A percentile compares a stretch with the other conserved stretches of the same genome.
Evolutionary conservation across 2,888 invertebrate species (phyloP).

Genomic region (Brachylomia viminalis): DNA sequence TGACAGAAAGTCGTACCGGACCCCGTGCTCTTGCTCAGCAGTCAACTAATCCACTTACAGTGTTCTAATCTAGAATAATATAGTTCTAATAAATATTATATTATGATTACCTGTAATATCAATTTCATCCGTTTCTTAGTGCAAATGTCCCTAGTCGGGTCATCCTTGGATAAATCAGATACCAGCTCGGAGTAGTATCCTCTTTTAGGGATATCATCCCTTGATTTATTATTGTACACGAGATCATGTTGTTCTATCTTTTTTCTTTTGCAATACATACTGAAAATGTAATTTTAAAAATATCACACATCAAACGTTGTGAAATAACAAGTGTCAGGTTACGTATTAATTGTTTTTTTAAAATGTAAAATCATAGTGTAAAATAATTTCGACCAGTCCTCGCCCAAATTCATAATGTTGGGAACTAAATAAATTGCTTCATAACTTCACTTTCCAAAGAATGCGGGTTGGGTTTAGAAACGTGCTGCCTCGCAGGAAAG

Average conservation of each 20-base stretch:
- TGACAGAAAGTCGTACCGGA: not conserved
- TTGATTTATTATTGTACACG: slow-evolving; percentile 81
- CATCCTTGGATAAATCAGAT: slow-evolving; percentile 86
- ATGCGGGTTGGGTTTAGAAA: not conserved
- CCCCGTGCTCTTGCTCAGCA: not conserved
- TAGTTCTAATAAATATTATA: not conserved
- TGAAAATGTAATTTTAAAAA: slow-evolving; percentile 42
- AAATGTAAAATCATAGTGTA: not conserved
- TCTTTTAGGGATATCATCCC: slow-evolving; percentile 83
- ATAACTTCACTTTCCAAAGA: not conserved
- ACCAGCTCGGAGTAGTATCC: slow-evolving; percentile 92
- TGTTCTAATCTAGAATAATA: not conserved
- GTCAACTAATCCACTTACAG: not conserved
- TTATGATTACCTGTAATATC: slow-evolving; percentile 78
- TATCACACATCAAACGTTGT: not conserved
- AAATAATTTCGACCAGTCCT: slow-evolving; percentile 21
- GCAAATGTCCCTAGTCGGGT: slow-evolving; percentile 78
- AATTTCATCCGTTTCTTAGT: slow-evolving; percentile 86
- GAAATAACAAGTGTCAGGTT: slow-evolving; percentile 17
- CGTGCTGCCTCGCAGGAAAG: no score
- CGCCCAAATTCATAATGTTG: not conserved
- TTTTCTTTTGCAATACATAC: slow-evolving; percentile 84
- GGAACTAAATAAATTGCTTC: not conserved
- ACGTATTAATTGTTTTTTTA: not conserved
- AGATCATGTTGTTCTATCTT: slow-evolving; percentile 83